These are phyloP conservation scores for Xestia sexstrigata DNA, from an alignment of 2,888 invertebrate genomes.

Conservation along the genomic window DNA sequence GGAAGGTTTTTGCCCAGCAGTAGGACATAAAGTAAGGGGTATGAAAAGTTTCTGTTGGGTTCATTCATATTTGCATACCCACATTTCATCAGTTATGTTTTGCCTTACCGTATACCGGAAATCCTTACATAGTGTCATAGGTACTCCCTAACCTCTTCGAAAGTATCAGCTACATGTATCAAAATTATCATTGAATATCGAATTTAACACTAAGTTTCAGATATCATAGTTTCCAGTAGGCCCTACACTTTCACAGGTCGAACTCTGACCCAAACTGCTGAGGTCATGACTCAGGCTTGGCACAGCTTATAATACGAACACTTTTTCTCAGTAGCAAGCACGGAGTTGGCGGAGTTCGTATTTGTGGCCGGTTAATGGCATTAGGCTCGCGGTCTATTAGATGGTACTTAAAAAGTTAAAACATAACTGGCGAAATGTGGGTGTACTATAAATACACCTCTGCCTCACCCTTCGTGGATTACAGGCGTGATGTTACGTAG, in stretches of 20 bases:
- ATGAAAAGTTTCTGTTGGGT: not conserved
- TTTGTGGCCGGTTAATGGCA: no score
- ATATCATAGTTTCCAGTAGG: slow-evolving; percentile 42
- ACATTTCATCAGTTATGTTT: not conserved
- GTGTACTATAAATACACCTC: no score
- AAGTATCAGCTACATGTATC: slow-evolving; percentile 24
- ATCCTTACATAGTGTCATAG: not conserved
- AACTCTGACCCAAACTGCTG: slow-evolving; percentile 51
- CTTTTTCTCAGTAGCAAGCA: no score
- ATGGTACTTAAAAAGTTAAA: no score
- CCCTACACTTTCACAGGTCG: slow-evolving; percentile 48
- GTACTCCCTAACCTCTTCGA: slow-evolving; percentile 16
- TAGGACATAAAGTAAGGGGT: no score
- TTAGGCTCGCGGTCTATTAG: no score
- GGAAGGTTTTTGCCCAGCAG: no score
- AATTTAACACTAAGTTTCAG: slow-evolving; percentile 44
- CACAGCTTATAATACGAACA: no score
- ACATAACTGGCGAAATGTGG: no score
- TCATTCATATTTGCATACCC: not conserved
- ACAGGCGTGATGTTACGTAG: no score
- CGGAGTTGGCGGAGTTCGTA: no score
- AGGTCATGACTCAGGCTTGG: slow-evolving; percentile 28
- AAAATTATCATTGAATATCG: slow-evolving; percentile 39
- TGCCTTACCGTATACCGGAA: not conserved
- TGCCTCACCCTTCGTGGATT: no score